Evolutionary conservation across 2,113 vertebrate genomes (phyloP).

Genomic region (Quiscalus mexicanus): DNA sequence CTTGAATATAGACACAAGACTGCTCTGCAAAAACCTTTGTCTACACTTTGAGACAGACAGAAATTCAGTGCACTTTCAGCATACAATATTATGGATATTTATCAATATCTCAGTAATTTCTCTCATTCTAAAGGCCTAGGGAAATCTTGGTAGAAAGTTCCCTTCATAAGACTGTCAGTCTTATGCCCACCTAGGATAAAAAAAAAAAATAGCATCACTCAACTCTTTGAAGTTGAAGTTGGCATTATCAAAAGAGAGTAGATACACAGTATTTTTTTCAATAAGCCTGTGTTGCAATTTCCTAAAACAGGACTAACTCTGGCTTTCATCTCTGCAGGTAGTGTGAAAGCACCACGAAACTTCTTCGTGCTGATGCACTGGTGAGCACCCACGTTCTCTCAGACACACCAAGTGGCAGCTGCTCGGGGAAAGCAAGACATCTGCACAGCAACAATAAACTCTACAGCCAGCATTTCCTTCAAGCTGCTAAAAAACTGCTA

Average conservation of each 20-base stretch:
- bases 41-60: background rate
- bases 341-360: conserved; percentile 21
- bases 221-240: conserved; percentile 1
- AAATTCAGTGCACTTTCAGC: background rate
- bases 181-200: background rate
- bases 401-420: background rate
- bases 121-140: background rate
- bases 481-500: conserved; percentile 20
- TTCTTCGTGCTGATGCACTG: background rate
- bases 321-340: background rate
- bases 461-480: background rate
- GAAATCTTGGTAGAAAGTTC: background rate
- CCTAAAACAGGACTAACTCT: background rate
- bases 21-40: background rate
- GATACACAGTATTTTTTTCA: background rate
- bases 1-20: background rate
- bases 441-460: background rate
- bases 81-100: background rate
- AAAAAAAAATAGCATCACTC: background rate
- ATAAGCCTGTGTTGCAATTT: background rate
- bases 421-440: background rate
- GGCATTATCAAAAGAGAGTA: background rate
- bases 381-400: background rate
- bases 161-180: background rate
- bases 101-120: background rate